A percentile compares a stretch with the other conserved stretches of the same genome.
phyloP scores from a whole-genome alignment of 1,140 invertebrate genomes.

The Kradibia gibbosae region DNA sequence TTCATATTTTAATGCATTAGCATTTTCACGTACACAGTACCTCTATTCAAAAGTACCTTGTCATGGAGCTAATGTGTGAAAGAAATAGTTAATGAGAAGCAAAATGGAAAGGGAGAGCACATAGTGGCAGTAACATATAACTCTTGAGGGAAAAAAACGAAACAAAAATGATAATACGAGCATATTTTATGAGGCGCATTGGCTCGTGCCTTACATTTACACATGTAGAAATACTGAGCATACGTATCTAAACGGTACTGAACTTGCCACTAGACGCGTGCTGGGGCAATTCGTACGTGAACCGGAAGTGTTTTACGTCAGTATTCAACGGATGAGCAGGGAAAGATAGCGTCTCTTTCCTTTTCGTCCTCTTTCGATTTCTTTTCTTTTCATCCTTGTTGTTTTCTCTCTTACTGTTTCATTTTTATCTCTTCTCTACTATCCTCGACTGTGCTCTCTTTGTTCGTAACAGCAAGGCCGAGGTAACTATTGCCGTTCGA shows the following conservation, averaged over 20 bases:
- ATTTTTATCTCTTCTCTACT: not conserved
- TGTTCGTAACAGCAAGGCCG: conserved; percentile 2
- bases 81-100: not conserved
- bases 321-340: conserved; percentile 18
- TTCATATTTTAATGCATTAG: not conserved
- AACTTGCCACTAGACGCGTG: conserved; percentile 21
- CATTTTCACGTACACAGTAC: too few species aligned
- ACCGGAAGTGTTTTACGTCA: conserved; percentile 46
- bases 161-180: not conserved
- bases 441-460: conserved; percentile 29
- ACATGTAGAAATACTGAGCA: not conserved
- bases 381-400: not conserved
- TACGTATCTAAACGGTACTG: conserved; percentile 31
- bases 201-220: not conserved
- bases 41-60: too few species aligned
- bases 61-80: too few species aligned
- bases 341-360: not conserved
- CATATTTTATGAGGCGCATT: conserved; percentile 17
- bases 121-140: conserved; percentile 12
- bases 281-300: conserved; percentile 29
- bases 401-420: not conserved
- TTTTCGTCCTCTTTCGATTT: not conserved
- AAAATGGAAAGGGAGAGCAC: not conserved
- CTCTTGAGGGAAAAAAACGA: not conserved
- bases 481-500: conserved; percentile 4